Base-by-base conservation (phyloP, 1,140 invertebrate species). In the Meloidogyne chitwoodi region DNA sequence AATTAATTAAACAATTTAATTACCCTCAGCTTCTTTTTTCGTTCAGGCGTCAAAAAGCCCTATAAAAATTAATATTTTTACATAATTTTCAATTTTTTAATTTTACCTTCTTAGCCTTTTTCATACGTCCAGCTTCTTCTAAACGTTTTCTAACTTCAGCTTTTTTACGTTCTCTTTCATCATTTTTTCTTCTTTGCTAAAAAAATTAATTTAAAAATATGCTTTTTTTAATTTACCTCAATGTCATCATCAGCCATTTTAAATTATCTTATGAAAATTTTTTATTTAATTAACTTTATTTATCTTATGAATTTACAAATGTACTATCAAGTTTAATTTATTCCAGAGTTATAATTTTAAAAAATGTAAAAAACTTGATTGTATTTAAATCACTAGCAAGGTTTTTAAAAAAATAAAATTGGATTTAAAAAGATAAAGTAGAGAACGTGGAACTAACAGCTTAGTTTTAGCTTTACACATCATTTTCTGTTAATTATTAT, bases 11-110 rank as follows among this genome's bases (percentile, higher is more conserved):
- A n/a, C n/a, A 56, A 56, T 4, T 48, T n/a, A 48, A 16, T 27
- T 90, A 93, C 81, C 31, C 82, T 81, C 29, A 83, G 68, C 29
- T 83, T 83, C 70, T 83, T 83, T 66, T 83, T 83, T 48, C 82
- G 66, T 44, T 83, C 82, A 11, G 82, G 82, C n/a, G 82, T 83
- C 44, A 83, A 68, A 68, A 83, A 83, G 16, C 82, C 82, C 48
- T 56, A 1, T n/a, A 56, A 56, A 56, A 8, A 10, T 38, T 8
- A 19, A 48, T 19, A n/a, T n/a, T 56, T 56, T 56, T 56, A 56
- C n/a, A 5, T n/a, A 8, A 6, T 19, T 8, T 48, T 56, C 19
- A n/a, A n/a, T 56, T 38, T 38, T 8, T 8, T 38, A 8, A 31
- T 48, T n/a, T 56, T 22, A n/a, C 48, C 44, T 83, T 83, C 44